Base-by-base conservation (phyloP, 2,888 invertebrate species). In the Phaonia tiefii region DNA sequence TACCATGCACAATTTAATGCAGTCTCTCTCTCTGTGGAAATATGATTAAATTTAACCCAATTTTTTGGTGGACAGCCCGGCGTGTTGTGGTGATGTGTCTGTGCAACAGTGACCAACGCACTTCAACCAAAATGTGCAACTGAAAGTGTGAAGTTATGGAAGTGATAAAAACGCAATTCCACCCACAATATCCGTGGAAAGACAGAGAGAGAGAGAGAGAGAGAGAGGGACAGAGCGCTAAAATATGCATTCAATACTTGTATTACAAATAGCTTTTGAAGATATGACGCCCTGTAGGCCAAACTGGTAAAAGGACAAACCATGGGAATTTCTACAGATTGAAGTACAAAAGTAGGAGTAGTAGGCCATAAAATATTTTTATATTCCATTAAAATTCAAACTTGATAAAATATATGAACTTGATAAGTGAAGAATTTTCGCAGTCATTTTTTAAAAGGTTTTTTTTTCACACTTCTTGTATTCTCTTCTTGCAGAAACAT, bases 401-500 rank as follows among this genome's bases (percentile, higher is more conserved):
- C 31, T n/a, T n/a, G n/a, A n/a, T n/a, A n/a, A n/a, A 54, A 5
- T 10, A 20, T 20, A 7, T 20, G 49, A 31, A 31, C 31, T 31
- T 31, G 31, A 31, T 8, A 31, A 20, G 3, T 25, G 22, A 54
- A 54, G 25, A 22, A 25, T 8, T 54, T 56, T 56, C 2, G 0
- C n/a, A 46, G n/a, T 7, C 25, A 8, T 31, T 31, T 31, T 8
- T 31, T 31, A 31, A 31, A 31, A 1, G n/a, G n/a, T n/a, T 7
- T 1, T 54, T 79, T 25, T 78, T 20, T 44, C 31, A 10, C 26
- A n/a, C n/a, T n/a, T n/a, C n/a, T n/a, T n/a, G n/a, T n/a, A 11
- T 58, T 58, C 15, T 15, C 10, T 65, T 72, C n/a, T 76, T 73
- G 5, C 82, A 91, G 90, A 89, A 90, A 86, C 90, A 91, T 84